phyloP scores from a whole-genome alignment of 2,888 invertebrate genomes.

The Fragum fragum region DNA sequence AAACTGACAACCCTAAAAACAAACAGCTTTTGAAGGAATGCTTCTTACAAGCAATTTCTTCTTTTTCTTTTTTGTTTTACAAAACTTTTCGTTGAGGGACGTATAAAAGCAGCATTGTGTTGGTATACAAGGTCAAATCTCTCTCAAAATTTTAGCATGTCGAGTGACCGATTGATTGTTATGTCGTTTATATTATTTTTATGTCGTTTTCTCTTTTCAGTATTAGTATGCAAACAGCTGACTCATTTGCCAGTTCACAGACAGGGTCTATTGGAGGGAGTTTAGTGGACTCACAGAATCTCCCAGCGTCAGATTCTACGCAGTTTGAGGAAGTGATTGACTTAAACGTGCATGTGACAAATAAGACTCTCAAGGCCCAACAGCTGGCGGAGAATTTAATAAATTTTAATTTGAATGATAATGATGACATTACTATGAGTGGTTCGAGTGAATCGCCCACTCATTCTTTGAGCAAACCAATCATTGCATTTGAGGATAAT shows the following conservation, averaged over 20 bases:
- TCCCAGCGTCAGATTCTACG: conserved; percentile 58
- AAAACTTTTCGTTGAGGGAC: no score
- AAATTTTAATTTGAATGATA: conserved; percentile 76
- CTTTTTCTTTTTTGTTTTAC: no score
- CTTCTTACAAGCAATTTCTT: no score
- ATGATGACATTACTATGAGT: conserved; percentile 60
- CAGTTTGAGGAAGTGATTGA: conserved; percentile 82
- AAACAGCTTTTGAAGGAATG: no score
- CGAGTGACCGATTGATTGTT: no score
- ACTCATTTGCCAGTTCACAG: conserved; percentile 70
- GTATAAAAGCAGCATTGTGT: no score
- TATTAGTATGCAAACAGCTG: conserved; percentile 76
- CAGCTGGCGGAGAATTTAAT: conserved; percentile 49
- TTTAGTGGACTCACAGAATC: conserved; percentile 64
- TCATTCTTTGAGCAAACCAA: conserved; percentile 70
- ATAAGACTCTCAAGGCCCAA: conserved; percentile 70
- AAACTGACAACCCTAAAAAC: no score
- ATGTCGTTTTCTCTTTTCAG: conserved; percentile 62
- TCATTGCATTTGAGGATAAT: conserved; percentile 83
- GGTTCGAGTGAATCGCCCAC: conserved; percentile 61
- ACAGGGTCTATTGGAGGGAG: conserved; percentile 67
- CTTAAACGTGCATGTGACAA: conserved; percentile 69
- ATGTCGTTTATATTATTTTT: neutral
- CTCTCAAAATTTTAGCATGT: no score
- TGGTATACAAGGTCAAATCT: no score